Evolutionary conservation across 1,140 invertebrate genomes (phyloP).

Genomic region (Zaprionus capensis): DNA sequence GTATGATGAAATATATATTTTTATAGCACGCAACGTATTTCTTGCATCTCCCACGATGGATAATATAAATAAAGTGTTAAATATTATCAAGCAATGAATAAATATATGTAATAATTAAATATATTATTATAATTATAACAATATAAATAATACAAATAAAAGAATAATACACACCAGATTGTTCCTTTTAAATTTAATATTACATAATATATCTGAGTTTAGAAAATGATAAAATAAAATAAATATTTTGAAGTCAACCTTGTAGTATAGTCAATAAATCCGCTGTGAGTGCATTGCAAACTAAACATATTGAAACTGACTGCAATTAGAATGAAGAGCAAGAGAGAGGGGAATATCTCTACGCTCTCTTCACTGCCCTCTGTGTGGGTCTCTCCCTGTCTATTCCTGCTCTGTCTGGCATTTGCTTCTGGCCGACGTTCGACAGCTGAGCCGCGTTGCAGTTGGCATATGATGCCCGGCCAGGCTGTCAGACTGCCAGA

Average conservation of each 20-base stretch:
- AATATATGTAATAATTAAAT: too few species aligned
- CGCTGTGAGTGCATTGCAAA: background rate
- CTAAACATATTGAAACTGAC: background rate
- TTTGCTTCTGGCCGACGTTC: conserved; percentile 54
- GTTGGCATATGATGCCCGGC: conserved; percentile 20
- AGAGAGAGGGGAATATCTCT: background rate
- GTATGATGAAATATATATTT: too few species aligned
- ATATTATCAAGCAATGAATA: too few species aligned
- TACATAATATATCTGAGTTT: too few species aligned
- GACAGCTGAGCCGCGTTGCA: conserved; percentile 60
- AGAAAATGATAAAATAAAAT: too few species aligned
- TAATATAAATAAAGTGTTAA: too few species aligned
- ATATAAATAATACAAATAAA: too few species aligned
- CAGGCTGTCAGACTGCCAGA: background rate
- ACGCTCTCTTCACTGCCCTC: background rate
- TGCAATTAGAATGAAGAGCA: background rate
- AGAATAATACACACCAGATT: too few species aligned
- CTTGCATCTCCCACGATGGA: too few species aligned
- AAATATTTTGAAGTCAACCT: background rate
- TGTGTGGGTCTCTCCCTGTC: background rate
- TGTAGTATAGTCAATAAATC: background rate
- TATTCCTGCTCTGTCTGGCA: conserved; percentile 24
- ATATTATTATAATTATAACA: too few species aligned
- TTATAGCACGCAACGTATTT: too few species aligned
- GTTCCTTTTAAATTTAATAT: too few species aligned